phyloP scores from a whole-genome alignment of 2,113 vertebrate genomes.

The Phalacrocorax brasilianus region DNA sequence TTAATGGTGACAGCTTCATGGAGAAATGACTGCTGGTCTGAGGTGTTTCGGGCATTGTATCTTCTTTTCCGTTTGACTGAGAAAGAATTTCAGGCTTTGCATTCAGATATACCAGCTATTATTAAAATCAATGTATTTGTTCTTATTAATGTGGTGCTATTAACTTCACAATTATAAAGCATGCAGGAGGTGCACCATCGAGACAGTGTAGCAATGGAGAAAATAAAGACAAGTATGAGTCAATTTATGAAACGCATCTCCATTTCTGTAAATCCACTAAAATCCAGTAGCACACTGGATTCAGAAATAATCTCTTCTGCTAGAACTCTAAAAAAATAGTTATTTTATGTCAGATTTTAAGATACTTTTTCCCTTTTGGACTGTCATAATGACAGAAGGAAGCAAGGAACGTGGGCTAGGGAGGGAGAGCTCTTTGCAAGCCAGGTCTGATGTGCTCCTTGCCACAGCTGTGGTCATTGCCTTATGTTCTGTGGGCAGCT shows the following conservation, averaged over 20 bases:
- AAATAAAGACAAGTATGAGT: not conserved
- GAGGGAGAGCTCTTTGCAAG: not conserved
- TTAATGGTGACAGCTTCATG: not conserved
- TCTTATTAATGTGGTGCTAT: not conserved
- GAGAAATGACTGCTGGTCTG: not conserved
- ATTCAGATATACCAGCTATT: not conserved
- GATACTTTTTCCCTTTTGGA: not conserved
- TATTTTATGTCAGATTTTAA: not conserved
- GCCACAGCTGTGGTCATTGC: rapidly evolving
- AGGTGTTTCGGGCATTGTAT: not conserved
- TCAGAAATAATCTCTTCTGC: not conserved
- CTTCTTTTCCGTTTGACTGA: not conserved
- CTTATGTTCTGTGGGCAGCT: not conserved
- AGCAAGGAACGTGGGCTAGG: rapidly evolving
- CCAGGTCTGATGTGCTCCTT: not conserved
- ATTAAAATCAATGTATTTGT: not conserved
- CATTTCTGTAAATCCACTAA: not conserved
- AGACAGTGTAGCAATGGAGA: not conserved
- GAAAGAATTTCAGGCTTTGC: not conserved
- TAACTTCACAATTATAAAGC: not conserved
- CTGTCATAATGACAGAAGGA: not conserved
- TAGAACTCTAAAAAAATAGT: not conserved
- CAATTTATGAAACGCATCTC: not conserved
- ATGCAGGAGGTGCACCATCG: not conserved
- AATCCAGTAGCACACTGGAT: not conserved